Base-by-base conservation (phyloP, 2,888 invertebrate genomes). In the Drosophila quinaria region DNA sequence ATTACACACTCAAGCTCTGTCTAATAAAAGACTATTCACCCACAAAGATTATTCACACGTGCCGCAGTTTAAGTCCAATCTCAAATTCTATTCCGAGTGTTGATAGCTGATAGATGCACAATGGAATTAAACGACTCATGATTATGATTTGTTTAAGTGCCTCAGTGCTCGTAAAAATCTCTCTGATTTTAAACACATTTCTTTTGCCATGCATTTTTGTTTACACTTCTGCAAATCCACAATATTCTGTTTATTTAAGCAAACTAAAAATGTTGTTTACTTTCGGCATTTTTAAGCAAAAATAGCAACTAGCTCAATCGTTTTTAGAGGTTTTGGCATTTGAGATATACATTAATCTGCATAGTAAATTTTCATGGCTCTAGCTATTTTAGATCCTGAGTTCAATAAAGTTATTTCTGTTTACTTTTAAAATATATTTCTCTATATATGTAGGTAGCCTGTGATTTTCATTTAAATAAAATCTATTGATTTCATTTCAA, bases 111-210 rank as follows among this genome's bases (percentile, higher is more conserved):
- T 31, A 59, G 61, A 62, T 73, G 49, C 25, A 10, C 56, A 44
- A 17, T 54, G 13, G 41, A 50, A 29, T 52, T 46, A 25, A n/a
- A 60, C 31, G 31, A 31, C 37, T 17, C 6, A 52, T 61, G 49
- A 33, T 56, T 63, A 63, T 75, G 54, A 37, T 62, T 41, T 54
- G 13, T 35, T 65, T 52, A 59, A 74, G 69, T 74, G 41, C 44
- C 29, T 3, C 6, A 22, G 3, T 3, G 59, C 9, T 55, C 46
- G 41, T 37, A 37, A 58, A 58, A 37, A 22, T 44, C 31, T 55
- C 25, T 22, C n/a, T 55, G 79, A 78, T 42, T 46, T 66, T 47
- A 50, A 59, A 62, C 79, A 78, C 44, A 74, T 74, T 74, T 58
- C 59, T 19, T 47, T 17, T 13, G n/a, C 33, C 9, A 31, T 44